Conservation (phyloP, 2,888 invertebrate species). For the Geotrupes spiniger region DNA sequence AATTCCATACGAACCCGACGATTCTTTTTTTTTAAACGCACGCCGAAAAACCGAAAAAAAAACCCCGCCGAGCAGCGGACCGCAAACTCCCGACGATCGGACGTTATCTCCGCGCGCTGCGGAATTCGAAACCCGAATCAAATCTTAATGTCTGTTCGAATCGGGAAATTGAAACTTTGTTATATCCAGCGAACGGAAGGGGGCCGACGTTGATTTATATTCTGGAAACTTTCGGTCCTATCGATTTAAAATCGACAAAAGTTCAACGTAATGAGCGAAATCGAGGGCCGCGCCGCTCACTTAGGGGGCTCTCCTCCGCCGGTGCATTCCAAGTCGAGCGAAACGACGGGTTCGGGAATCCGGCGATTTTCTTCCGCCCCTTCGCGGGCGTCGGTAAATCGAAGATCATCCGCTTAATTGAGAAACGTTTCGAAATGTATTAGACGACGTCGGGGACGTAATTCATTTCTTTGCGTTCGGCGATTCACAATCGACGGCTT, state of each 20-base stretch:
- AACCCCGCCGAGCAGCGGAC: constrained; percentile 18
- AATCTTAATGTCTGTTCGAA: constrained; percentile 45
- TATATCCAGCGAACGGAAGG: constrained; percentile 40
- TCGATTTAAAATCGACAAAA: constrained; percentile 33
- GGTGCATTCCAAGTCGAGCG: too few relatives aligned
- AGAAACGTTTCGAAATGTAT: too few relatives aligned
- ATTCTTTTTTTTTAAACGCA: too few relatives aligned
- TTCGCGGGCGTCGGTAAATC: too few relatives aligned
- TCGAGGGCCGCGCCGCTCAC: constrained; percentile 15
- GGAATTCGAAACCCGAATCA: constrained; percentile 40
- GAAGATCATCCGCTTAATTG: too few relatives aligned
- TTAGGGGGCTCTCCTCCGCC: constrained; percentile 8
- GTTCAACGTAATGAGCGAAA: constrained; percentile 27
- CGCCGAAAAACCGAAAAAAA: too few relatives aligned
- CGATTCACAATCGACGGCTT: too few relatives aligned
- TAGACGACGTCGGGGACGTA: too few relatives aligned
- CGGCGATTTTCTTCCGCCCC: too few relatives aligned
- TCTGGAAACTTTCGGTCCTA: constrained; percentile 38
- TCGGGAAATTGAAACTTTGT: constrained; percentile 48
- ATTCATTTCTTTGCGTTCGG: too few relatives aligned
- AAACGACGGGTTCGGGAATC: too few relatives aligned
- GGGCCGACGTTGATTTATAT: constrained; percentile 47
- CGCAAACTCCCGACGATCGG: constrained; percentile 29
- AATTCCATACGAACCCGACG: too few relatives aligned
- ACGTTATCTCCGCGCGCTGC: constrained; percentile 37